Conservation (phyloP, 2,113 vertebrate genomes). For the Diadophis punctatus region DNA sequence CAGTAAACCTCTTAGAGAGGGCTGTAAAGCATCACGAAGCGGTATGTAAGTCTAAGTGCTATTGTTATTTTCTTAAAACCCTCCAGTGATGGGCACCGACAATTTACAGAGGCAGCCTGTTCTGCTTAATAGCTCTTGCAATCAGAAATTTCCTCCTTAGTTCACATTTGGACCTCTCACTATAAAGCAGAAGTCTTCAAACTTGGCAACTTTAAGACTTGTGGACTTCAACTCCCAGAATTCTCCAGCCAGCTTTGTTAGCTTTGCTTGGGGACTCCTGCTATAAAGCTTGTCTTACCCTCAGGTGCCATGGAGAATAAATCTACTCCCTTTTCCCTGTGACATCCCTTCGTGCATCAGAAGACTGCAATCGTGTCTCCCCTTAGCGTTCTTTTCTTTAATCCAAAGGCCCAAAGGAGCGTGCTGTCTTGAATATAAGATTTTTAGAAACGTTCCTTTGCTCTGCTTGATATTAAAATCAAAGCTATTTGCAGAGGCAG, state of each 20-base stretch:
- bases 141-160: not conserved
- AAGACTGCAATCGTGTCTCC: not conserved
- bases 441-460: not conserved
- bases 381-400: not conserved
- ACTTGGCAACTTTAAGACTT: too few species aligned
- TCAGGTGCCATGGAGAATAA: not conserved
- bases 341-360: not conserved
- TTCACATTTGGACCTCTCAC: not conserved
- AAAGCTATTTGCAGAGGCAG: conserved; percentile 9
- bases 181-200: not conserved
- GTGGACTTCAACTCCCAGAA: too few species aligned
- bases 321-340: not conserved
- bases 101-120: not conserved
- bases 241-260: too few species aligned
- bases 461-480: not conserved
- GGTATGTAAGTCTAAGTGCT: too few species aligned
- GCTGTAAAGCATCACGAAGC: too few species aligned
- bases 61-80: not conserved
- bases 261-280: too few species aligned
- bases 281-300: too few species aligned
- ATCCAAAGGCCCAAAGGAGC: not conserved
- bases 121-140: not conserved
- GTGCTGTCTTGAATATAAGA: not conserved
- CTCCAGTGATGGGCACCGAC: not conserved
- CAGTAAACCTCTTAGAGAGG: too few species aligned